Conservation (phyloP, 2,797 vertebrate species). For the Acipenser ruthenus region DNA sequence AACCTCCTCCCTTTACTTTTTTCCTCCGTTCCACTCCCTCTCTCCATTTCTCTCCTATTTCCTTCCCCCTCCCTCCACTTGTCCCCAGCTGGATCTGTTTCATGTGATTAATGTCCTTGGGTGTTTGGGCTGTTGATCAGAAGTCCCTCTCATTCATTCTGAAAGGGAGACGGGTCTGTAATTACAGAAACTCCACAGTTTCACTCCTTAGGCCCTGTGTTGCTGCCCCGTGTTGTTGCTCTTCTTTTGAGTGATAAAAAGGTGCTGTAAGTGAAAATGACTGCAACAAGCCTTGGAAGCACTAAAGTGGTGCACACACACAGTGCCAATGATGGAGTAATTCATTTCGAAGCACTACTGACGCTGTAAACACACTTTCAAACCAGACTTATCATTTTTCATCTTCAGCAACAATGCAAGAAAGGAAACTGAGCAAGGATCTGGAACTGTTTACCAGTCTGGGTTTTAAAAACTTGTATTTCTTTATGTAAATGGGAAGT, state of each 20-base stretch:
- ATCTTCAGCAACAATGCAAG: conserved; percentile 44
- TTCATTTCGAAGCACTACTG: conserved; percentile 71
- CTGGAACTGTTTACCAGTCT: conserved; percentile 62
- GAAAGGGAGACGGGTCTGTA: conserved; percentile 30
- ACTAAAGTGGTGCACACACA: conserved; percentile 46
- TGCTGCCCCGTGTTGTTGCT: conserved; percentile 19
- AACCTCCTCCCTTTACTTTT: not conserved
- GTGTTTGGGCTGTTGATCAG: conserved; percentile 45
- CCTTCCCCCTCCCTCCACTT: conserved; percentile 1
- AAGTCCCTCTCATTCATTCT: conserved; percentile 47
- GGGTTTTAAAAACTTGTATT: conserved; percentile 53
- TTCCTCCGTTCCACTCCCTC: not conserved
- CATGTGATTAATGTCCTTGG: conserved; percentile 55
- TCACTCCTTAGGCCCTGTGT: conserved; percentile 30
- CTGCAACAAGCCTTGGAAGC: conserved; percentile 57
- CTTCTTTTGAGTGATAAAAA: conserved; percentile 49
- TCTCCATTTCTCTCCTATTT: conserved; percentile 1
- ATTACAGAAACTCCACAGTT: conserved; percentile 48
- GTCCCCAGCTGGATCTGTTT: no score
- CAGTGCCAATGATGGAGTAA: conserved; percentile 59
- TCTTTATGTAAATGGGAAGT: conserved; percentile 62
- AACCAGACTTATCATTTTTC: conserved; percentile 63
- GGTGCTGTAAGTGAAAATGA: conserved; percentile 64
- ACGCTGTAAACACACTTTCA: conserved; percentile 68
- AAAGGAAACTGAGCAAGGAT: conserved; percentile 51